These are phyloP conservation scores for Paralichthys olivaceus DNA, from an alignment of 2,113 vertebrate species.

Conservation along the genomic window DNA sequence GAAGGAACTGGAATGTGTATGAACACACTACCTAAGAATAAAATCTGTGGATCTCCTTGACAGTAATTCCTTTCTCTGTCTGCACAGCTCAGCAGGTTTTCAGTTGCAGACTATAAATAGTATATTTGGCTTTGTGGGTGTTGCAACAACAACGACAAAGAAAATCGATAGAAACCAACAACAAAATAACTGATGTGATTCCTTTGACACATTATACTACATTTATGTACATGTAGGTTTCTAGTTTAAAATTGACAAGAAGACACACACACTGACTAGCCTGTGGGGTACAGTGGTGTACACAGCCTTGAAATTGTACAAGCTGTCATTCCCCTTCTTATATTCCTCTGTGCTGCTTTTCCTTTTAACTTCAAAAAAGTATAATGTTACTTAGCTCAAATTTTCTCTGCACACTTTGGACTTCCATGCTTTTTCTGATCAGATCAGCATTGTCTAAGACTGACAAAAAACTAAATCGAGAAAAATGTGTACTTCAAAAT, in stretches of 20 bases:
- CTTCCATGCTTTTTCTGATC: too few species aligned
- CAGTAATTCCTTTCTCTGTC: background rate
- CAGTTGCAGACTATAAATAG: background rate
- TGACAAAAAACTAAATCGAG: too few species aligned
- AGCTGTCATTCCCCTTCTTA: too few species aligned
- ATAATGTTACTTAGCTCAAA: too few species aligned
- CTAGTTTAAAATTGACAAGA: background rate
- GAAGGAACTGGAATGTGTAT: conserved; percentile 17
- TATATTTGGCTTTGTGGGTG: background rate
- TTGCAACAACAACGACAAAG: background rate
- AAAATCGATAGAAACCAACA: background rate
- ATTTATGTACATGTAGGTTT: background rate
- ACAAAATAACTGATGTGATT: background rate
- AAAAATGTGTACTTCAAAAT: background rate
- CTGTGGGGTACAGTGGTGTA: too few species aligned
- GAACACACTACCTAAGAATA: background rate
- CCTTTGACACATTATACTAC: background rate
- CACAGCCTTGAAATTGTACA: too few species aligned
- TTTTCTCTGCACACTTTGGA: too few species aligned
- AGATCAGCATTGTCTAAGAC: too few species aligned
- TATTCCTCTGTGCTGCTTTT: too few species aligned
- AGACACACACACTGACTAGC: background rate
- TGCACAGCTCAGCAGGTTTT: background rate
- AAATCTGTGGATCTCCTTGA: background rate
- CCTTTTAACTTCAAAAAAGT: too few species aligned